A percentile compares a stretch with the other conserved stretches of the same genome.
phyloP scores from a whole-genome alignment of 2,113 vertebrate genomes.

The Sceloporus undulatus region DNA sequence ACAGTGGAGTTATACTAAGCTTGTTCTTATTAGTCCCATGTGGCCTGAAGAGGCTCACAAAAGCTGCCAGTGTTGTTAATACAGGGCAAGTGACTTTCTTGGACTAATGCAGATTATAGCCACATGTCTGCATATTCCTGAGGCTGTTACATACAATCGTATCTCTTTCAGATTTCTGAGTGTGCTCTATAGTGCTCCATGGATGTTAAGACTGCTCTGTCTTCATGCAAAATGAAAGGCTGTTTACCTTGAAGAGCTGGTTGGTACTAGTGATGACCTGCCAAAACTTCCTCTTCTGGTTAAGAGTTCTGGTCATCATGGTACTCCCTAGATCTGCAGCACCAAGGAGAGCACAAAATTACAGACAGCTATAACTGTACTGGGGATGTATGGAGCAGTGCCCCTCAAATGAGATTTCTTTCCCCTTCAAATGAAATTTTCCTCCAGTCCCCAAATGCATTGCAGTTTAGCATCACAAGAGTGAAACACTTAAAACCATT shows the following conservation, averaged over 20 bases:
- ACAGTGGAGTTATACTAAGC: background rate
- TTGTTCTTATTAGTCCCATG: background rate
- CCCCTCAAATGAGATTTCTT: too few species aligned
- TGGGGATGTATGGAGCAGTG: too few species aligned
- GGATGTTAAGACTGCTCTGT: background rate
- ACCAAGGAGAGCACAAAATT: too few species aligned
- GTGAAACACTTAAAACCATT: too few species aligned
- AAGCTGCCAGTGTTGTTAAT: background rate
- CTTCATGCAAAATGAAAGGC: background rate
- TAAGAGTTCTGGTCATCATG: background rate
- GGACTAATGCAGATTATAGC: background rate
- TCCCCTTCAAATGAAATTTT: too few species aligned
- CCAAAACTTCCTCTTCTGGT: background rate
- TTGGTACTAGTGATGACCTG: background rate
- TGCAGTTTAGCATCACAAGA: too few species aligned
- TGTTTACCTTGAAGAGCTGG: background rate
- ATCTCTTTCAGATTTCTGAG: background rate
- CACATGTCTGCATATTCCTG: background rate
- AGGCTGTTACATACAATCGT: too few species aligned
- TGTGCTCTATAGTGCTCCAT: background rate
- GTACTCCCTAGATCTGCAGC: too few species aligned
- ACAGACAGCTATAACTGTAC: too few species aligned
- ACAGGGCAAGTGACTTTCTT: background rate
- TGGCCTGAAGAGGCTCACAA: background rate
- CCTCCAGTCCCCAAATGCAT: too few species aligned